Base-by-base conservation (phyloP, 1,140 invertebrate species). In the Drosophila tani region DNA sequence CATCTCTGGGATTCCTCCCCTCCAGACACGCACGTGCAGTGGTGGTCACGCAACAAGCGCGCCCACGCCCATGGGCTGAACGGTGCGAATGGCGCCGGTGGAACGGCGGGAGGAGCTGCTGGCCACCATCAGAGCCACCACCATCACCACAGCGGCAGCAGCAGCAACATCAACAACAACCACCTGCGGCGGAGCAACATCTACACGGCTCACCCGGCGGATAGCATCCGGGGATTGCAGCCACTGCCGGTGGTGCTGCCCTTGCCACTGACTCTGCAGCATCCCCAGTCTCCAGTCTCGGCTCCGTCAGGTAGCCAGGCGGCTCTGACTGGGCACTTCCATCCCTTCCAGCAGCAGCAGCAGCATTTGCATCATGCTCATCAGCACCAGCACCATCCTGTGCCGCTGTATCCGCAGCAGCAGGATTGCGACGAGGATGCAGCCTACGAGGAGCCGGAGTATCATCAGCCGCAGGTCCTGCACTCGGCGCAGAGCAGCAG, bases 41-140 rank as follows among this genome's bases (percentile, higher is more conserved):
- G 91, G 91, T 92, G 91, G 91, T 92, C 91, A 46, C 91, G 91
- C 50, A 92, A 92, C 71, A 92, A 92, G 45, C 91, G 91, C 63
- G 79, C 91, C 63, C 91, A 91, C 64, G 79, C 88, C 78, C 77
- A 81, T 27, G 69, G 82, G 3, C 49, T 79, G 14, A 79, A 63
- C 21, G 77, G 76, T 41, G 50, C 65, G 27, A 56, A 11, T 56
- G 79, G 70, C 53, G 75, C 71, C 56, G 70, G 64, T 51, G 45
- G 70, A 12, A 67, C 64, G 41, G 73, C 74, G 69, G 81, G 79
- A 57, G 74, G 55, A 43, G 81, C 78, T 45, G 87, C 51, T 46
- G 74, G 73, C 64, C 51, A 55, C 50, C 60, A 64, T 8, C 60
- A 55, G 53, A 15, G 63, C n/a, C 49, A 63, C 21, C 63, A 65